Conservation (phyloP, 2,113 vertebrate genomes). For the Muntiacus muntjak region DNA sequence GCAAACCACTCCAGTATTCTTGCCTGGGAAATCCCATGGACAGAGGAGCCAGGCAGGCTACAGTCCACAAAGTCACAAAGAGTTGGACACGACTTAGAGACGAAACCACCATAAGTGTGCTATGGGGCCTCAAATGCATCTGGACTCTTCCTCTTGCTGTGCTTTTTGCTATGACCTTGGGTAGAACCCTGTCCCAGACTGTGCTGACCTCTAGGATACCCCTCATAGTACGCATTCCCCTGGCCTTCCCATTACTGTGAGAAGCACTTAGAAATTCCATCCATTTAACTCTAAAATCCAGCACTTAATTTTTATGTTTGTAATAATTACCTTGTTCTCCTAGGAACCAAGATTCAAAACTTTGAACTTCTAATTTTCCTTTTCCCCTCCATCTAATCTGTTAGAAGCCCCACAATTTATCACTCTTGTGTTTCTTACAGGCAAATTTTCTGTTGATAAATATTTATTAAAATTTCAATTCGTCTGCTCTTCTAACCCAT, state of each 20-base stretch:
- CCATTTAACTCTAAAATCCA: neutral
- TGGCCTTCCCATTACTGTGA: neutral
- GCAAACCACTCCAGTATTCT: neutral
- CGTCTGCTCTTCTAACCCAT: neutral
- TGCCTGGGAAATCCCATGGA: neutral
- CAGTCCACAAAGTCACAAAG: neutral
- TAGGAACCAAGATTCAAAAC: neutral
- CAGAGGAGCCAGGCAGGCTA: neutral
- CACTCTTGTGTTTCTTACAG: neutral
- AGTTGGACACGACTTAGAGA: neutral
- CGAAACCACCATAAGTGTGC: neutral
- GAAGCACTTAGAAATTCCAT: neutral
- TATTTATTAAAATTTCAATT: neutral
- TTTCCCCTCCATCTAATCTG: neutral
- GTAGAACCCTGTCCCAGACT: neutral
- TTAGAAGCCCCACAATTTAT: neutral
- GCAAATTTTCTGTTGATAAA: neutral
- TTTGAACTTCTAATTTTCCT: neutral
- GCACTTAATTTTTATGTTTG: neutral
- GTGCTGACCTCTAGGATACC: neutral
- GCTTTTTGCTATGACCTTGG: neutral
- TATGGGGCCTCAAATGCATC: neutral
- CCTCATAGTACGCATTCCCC: neutral
- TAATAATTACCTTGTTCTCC: neutral
- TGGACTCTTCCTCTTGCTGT: neutral